Base-by-base conservation (phyloP, 2,888 invertebrate genomes). In the Pyrgus malvae region DNA sequence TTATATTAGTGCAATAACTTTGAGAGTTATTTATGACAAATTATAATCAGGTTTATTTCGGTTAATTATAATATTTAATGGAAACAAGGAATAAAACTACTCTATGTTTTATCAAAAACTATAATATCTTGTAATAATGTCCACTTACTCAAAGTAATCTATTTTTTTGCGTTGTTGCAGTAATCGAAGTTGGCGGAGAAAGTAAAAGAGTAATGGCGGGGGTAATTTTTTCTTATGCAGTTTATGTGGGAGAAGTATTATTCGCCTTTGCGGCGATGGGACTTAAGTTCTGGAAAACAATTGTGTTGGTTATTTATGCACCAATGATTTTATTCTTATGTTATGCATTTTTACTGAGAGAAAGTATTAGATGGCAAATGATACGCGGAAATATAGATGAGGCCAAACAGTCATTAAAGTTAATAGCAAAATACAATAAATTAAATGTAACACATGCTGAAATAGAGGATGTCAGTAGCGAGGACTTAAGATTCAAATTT, bases 361-460 rank as follows among this genome's bases (percentile, higher is more conserved):
- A 87, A 59, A 84, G 86, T 50, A 72, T 77, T 2, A 68, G 86
- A 62, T 87, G 86, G 86, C 80, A 82, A 68, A 70, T 84, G 65
- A 54, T 85, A 5, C 69, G 77, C 35, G 83, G 83, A 0, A 78
- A 70, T 66, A 77, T 72, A 46, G 60, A 67, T 2, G 76, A 72
- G 44, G 83, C 79, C 0, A 85, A 77, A 59, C 56, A 67, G 3
- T 82, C 80, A 0, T 61, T 86, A 2, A 80, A 74, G 57, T 27
- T 63, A 1, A 65, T 72, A 0, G 74, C 76, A 0, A 79, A 67
- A 68, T 69, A 72, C 29, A 86, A 87, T 55, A 80, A 77, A 56
- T 57, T 80, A 21, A 63, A 73, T 48, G 55, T 83, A 0, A 63
- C 70, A 7, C 57, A 64, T 5, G 62, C 75, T 31, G 80, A 80